Conservation (phyloP, 2,797 vertebrate species). For the Echiichthys vipera region DNA sequence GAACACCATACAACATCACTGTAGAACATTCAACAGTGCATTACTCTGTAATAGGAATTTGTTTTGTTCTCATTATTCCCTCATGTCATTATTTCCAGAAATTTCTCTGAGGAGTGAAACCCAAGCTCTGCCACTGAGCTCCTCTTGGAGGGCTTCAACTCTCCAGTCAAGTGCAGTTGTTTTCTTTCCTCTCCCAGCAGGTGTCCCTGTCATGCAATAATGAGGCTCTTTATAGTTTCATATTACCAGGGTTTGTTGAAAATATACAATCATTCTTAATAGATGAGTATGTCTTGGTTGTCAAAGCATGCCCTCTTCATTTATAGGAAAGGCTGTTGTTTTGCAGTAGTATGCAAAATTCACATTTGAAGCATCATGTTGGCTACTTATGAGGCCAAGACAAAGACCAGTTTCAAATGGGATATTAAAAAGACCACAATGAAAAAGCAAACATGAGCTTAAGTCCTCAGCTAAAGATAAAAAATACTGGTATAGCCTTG, state of each 20-base stretch:
- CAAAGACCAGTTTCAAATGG: constrained; percentile 12
- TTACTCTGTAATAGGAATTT: constrained; percentile 7
- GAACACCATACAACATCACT: not conserved
- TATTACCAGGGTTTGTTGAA: constrained; percentile 23
- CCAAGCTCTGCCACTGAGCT: constrained; percentile 48
- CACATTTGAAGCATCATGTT: constrained; percentile 18
- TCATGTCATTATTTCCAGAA: constrained; percentile 45
- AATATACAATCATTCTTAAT: constrained; percentile 18
- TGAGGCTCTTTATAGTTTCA: constrained; percentile 45
- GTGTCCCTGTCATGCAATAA: constrained; percentile 80
- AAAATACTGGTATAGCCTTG: constrained; percentile 58
- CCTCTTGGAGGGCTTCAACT: constrained; percentile 35
- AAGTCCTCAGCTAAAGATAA: constrained; percentile 46
- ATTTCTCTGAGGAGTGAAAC: constrained; percentile 54
- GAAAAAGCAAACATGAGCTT: constrained; percentile 23
- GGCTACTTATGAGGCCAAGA: constrained; percentile 10
- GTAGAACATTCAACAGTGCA: constrained; percentile 17
- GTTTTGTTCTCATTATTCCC: constrained; percentile 2
- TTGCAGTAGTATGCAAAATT: constrained; percentile 38
- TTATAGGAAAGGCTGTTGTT: constrained; percentile 30
- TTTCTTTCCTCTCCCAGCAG: constrained; percentile 79
- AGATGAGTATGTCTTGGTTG: constrained; percentile 17
- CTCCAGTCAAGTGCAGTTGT: constrained; percentile 56
- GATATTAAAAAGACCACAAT: not conserved
- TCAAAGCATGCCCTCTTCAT: constrained; percentile 26